A percentile compares a stretch with the other conserved stretches of the same genome.
phyloP scores from a whole-genome alignment of 2,888 invertebrate species.

The Lasioglossum figueresi region DNA sequence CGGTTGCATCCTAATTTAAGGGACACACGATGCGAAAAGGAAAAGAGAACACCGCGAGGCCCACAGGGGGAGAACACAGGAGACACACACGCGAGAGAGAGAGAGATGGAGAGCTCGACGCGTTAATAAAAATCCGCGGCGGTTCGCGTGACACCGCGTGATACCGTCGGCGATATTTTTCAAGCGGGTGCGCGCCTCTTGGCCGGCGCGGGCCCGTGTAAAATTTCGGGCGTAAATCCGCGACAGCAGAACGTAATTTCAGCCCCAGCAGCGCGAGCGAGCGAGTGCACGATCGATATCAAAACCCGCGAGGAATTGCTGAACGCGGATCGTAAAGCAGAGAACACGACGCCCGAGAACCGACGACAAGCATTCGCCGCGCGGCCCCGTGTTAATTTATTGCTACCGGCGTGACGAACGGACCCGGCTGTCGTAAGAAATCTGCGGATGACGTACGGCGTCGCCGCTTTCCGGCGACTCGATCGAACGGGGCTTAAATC shows the following conservation, averaged over 20 bases:
- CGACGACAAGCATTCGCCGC: not conserved
- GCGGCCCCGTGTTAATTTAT: not conserved
- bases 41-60: conserved; percentile 21
- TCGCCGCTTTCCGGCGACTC: not conserved
- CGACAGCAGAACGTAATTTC: conserved; percentile 40
- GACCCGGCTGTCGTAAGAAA: conserved; percentile 14
- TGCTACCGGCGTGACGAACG: conserved; percentile 1
- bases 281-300: conserved; percentile 26
- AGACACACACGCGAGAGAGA: conserved; percentile 19
- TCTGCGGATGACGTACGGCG: not conserved
- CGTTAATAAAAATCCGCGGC: conserved; percentile 66
- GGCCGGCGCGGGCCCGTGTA: conserved; percentile 38
- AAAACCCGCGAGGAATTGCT: not conserved
- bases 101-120: not conserved
- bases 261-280: not conserved
- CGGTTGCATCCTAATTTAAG: conserved; percentile 68
- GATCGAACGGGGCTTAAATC: not conserved
- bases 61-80: not conserved
- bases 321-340: conserved; percentile 21
- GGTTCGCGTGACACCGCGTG: conserved; percentile 65
- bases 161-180: conserved; percentile 67
- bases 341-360: not conserved
- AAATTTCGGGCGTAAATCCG: conserved; percentile 52
- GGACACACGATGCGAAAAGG: conserved; percentile 16
- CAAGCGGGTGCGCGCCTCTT: conserved; percentile 44